Conservation (phyloP, 1,140 invertebrate genomes). For the Macrosteles quadrilineatus region DNA sequence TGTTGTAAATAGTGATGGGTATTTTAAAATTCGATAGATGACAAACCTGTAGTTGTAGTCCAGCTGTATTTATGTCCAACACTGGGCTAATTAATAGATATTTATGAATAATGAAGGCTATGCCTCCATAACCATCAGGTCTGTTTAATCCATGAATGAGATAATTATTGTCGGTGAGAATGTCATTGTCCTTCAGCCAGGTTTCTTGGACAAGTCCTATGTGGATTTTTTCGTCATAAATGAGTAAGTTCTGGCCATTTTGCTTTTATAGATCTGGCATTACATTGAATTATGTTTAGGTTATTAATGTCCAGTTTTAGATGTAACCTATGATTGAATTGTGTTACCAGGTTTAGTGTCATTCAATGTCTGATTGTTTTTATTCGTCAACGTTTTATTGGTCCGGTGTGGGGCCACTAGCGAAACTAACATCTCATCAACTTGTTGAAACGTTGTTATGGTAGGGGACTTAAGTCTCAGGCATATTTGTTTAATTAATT, state of each 20-base stretch:
- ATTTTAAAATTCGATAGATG: not conserved
- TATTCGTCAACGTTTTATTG: no score
- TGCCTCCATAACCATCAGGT: not conserved
- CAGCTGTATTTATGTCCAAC: not conserved
- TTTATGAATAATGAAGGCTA: not conserved
- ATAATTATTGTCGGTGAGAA: no score
- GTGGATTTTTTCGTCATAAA: not conserved
- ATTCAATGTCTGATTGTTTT: no score
- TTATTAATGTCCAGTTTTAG: no score
- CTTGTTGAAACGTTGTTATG: no score
- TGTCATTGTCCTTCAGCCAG: not conserved
- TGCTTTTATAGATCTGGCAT: not conserved
- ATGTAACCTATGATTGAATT: no score
- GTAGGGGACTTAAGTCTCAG: no score
- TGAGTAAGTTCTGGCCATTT: constrained; percentile 1
- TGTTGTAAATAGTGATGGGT: not conserved
- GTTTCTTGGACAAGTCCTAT: not conserved
- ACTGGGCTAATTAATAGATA: not conserved
- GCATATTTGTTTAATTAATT: no score
- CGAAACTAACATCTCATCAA: no score
- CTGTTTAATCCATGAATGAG: no score
- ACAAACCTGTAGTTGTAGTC: not conserved
- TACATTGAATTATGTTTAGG: not conserved
- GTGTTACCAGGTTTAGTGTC: no score
- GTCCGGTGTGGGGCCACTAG: no score